Evolutionary conservation across 2,888 invertebrate species (phyloP).

Genomic region (Odontothrips loti): DNA sequence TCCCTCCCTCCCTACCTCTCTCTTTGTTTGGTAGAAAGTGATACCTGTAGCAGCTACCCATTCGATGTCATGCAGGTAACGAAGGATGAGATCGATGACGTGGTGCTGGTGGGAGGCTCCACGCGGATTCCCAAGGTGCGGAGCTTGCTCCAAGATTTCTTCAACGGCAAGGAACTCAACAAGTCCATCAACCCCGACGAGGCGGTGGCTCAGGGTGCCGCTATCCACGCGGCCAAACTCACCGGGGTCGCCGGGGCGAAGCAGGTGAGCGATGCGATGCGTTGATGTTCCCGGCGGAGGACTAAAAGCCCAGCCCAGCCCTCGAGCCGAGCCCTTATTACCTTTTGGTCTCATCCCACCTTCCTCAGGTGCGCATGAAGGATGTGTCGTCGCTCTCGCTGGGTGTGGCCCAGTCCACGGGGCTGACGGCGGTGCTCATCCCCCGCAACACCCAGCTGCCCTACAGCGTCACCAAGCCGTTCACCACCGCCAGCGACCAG

Average conservation of each 20-base stretch:
- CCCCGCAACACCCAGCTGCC: constrained; percentile 97
- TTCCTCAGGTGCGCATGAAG: constrained; percentile 80
- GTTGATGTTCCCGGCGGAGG: too few relatives aligned
- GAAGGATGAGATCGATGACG: constrained; percentile 83
- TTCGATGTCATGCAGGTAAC: constrained; percentile 58
- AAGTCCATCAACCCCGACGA: constrained; percentile 97
- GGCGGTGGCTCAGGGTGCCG: constrained; percentile 95
- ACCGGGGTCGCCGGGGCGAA: background rate
- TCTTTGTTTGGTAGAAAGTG: too few relatives aligned
- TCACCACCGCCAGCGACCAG: constrained; percentile 96
- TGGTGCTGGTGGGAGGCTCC: constrained; percentile 63
- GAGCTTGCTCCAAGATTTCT: constrained; percentile 91
- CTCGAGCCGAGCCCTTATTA: background rate
- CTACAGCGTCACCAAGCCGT: constrained; percentile 92
- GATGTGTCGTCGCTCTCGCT: constrained; percentile 88
- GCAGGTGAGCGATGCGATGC: background rate
- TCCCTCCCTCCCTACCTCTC: too few relatives aligned
- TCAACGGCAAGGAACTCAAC: constrained; percentile 94
- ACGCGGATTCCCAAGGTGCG: constrained; percentile 98
- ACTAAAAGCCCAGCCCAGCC: too few relatives aligned
- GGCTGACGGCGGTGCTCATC: constrained; percentile 94
- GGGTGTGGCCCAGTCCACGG: constrained; percentile 87
- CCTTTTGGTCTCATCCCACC: constrained; percentile 60
- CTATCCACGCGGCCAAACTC: constrained; percentile 78
- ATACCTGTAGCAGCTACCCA: too few relatives aligned